Conservation (phyloP, 1,140 invertebrate species). For the Drosophila equinoxialis region DNA sequence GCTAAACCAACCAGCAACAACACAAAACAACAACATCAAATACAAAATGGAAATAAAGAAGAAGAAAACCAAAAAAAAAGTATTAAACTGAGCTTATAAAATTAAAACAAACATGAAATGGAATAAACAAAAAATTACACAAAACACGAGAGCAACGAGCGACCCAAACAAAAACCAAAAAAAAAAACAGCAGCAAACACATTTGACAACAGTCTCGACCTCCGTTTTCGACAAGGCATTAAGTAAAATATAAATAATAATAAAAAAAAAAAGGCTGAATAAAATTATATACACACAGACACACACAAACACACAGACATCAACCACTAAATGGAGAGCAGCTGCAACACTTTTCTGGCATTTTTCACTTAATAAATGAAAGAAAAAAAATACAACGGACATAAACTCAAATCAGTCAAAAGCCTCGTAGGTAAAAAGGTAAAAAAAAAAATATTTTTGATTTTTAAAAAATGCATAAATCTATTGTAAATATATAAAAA, state of each 20-base stretch:
- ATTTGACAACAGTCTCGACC: slow-evolving; percentile 70
- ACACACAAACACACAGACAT: slow-evolving; percentile 11
- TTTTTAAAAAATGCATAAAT: background rate
- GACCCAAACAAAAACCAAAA: slow-evolving; percentile 41
- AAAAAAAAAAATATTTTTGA: background rate
- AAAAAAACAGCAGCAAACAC: slow-evolving; percentile 14
- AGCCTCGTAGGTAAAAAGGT: background rate
- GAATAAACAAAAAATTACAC: slow-evolving; percentile 36
- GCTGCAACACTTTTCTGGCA: slow-evolving; percentile 3
- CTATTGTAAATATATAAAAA: slow-evolving; percentile 5
- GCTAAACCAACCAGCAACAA: slow-evolving; percentile 37
- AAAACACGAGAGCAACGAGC: slow-evolving; percentile 15
- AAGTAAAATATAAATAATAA: slow-evolving; percentile 24
- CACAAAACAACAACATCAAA: slow-evolving; percentile 45
- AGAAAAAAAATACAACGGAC: background rate
- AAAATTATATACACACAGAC: slow-evolving; percentile 34
- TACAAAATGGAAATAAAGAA: slow-evolving; percentile 46
- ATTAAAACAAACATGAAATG: slow-evolving; percentile 47
- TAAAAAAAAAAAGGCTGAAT: slow-evolving; percentile 72
- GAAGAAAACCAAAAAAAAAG: slow-evolving; percentile 55
- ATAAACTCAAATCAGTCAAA: slow-evolving; percentile 8
- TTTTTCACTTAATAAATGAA: slow-evolving; percentile 23
- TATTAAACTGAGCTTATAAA: slow-evolving; percentile 82
- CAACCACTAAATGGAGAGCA: slow-evolving; percentile 14
- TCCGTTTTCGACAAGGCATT: slow-evolving; percentile 67